phyloP scores from a whole-genome alignment of 2,888 invertebrate genomes.

The Nipponacmea schrenckii region DNA sequence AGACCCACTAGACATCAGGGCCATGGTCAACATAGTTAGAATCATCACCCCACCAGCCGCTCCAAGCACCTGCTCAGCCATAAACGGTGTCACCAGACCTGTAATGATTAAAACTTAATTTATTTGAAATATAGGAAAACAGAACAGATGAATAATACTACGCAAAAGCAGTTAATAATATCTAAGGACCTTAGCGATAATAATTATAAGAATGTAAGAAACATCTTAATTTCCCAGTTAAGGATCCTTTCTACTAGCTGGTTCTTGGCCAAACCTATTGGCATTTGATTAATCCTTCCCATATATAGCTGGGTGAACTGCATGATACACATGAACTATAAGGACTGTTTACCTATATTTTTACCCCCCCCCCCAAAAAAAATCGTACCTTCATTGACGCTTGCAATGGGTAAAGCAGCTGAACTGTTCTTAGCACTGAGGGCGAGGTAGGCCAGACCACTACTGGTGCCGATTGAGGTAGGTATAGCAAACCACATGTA shows the following conservation, averaged over 20 bases:
- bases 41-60: conserved; percentile 47
- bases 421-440: conserved; percentile 37
- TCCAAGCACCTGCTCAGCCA: conserved; percentile 47
- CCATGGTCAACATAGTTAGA: conserved; percentile 55
- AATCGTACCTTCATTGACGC: conserved; percentile 47
- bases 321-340: too few relatives aligned
- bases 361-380: too few relatives aligned
- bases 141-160: too few relatives aligned
- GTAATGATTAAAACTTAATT: background rate
- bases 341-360: too few relatives aligned
- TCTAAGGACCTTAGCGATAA: too few relatives aligned
- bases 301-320: too few relatives aligned
- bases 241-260: too few relatives aligned
- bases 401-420: conserved; percentile 31
- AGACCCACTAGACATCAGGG: conserved; percentile 57
- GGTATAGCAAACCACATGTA: conserved; percentile 64
- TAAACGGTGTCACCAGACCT: conserved; percentile 56
- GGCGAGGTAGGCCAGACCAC: conserved; percentile 58
- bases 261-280: too few relatives aligned
- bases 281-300: too few relatives aligned
- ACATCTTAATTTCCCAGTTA: too few relatives aligned
- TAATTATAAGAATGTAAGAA: too few relatives aligned
- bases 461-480: conserved; percentile 56
- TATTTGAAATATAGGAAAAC: background rate
- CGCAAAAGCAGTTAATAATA: too few relatives aligned